Evolutionary conservation across 2,888 invertebrate species (phyloP), one percentile per base, ranked within the genome.

Genomic region (Eupithecia centaureata): DNA sequence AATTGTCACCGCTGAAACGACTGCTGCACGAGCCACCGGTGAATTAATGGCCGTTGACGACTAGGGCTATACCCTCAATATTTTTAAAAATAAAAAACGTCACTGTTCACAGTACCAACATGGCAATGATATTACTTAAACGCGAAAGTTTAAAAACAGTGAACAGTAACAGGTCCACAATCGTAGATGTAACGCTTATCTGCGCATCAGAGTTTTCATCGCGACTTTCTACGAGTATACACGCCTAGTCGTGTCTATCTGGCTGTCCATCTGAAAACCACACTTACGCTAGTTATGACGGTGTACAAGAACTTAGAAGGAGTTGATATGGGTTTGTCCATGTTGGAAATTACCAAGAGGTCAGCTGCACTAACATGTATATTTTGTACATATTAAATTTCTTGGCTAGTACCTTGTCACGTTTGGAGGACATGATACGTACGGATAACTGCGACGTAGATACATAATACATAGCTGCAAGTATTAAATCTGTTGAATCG

Each of bases 211-310:
- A 56, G 68, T 71, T 74, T 71, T 70, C 67, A 66, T 71, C 62
- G 59, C 63, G 56, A 70, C 74, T 74, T 74, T 74, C 74, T 74
- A 74, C 58, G n/a, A n/a, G n/a, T n/a, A 42, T 42, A 47, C 63
- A 67, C 54, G 64, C 57, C 61, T 68, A 56, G 64, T 61, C 58
- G 57, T 22, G 63, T 33, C 35, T 70, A 70, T 70, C 70, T 51
- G 13, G 33, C 28, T 32, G 47, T 60, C 56, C 66, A 70, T 70
- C 70, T 61, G 63, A 32, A 63, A 65, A 64, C 64, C 57, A 32
- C 57, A 57, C 18, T 57, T 57, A 57, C 33, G 18, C 52, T 27
- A 7, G 27, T 52, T 52, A 52, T 27, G 52, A 52, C 25, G 27
- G 25, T 15, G 13, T 52, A 27, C 52, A 27, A 27, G 52, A 52